Percentiles rank a stretch among this genome's conserved stretches.
These are phyloP conservation scores for Philaenus spumarius DNA, from an alignment of 1,140 invertebrate genomes.

Conservation along the genomic window DNA sequence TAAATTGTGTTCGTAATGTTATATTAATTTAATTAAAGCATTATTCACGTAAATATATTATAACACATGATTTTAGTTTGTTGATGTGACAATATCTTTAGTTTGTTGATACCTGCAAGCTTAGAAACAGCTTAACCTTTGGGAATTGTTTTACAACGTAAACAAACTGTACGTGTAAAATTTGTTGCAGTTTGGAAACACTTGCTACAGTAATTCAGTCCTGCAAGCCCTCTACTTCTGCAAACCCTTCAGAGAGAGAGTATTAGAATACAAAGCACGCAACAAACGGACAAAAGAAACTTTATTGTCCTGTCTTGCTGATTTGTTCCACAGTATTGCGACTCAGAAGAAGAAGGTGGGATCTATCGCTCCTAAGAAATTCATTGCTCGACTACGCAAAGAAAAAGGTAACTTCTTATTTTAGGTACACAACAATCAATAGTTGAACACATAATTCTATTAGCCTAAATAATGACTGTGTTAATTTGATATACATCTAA, in stretches of 20 bases:
- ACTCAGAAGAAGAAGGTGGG: conserved; percentile 99
- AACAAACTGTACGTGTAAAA: conserved; percentile 21
- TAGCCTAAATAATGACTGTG: no score
- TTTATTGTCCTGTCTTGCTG: conserved; percentile 92
- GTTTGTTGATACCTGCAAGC: not conserved
- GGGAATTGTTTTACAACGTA: not conserved
- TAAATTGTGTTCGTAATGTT: no score
- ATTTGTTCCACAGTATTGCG: conserved; percentile 97
- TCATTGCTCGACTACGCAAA: conserved; percentile 95
- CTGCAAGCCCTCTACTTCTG: conserved; percentile 99
- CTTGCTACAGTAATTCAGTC: conserved; percentile 99
- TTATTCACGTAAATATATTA: no score
- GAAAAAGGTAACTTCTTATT: conserved; percentile 98
- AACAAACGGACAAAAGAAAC: conserved; percentile 98
- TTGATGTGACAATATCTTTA: no score
- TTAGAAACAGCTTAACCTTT: not conserved
- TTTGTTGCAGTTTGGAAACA: conserved; percentile 94
- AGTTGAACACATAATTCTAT: no score
- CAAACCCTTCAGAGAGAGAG: conserved; percentile 96
- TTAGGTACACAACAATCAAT: no score
- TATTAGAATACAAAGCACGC: conserved; percentile 96
- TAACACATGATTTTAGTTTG: no score
- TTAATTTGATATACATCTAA: no score
- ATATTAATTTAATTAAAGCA: no score
- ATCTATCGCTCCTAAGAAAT: conserved; percentile 98